Evolutionary conservation across 2,797 vertebrate species (phyloP), one percentile per base, ranked within the genome.

Genomic region (Vultur gryphus): DNA sequence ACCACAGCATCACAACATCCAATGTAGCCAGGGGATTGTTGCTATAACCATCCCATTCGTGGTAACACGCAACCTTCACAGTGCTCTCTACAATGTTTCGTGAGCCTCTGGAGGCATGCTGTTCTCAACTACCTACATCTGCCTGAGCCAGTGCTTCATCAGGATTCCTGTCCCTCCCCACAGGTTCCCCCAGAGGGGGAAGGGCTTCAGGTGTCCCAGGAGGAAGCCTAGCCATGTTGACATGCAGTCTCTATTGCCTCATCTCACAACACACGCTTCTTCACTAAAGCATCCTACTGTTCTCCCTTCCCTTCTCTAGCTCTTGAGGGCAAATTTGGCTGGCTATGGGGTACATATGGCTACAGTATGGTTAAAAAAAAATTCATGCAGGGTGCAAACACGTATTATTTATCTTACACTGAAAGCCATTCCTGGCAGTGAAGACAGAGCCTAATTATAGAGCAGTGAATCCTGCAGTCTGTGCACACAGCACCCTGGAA

Each of bases 361-460:
- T 31, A 39, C 4, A 24, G 21, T 9, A 29, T 3, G 1, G 64
- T 31, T 65, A 39, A 39, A 29, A 19, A 19, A 28, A 49, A 26
- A 24, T 4, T 12, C 41, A 16, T 1, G 0, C 8, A 29, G 49
- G 55, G 7, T 0, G 4, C 86, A 79, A 57, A 73, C 20, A 21
- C 3, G 4, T 12, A 20, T 44, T 69, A 90, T 94, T 79, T 70
- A 43, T 52, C 70, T 82, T 10, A 25, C 4, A 6, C 26, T 1
- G 59, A 37, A 58, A 87, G 46, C 58, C 70, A 11, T 18, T 95
- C 78, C 86, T 2, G 25, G 86, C 80, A 65, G 43, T 3, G 69
- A 88, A 70, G 57, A 23, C 69, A 69, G 39, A 10, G 35, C 54
- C 93, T 97, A 97, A 95, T 94, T 94, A 93, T 87, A 96, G 93